Evolutionary conservation across 2,888 invertebrate genomes (phyloP).

Genomic region (Endotricha flammealis): DNA sequence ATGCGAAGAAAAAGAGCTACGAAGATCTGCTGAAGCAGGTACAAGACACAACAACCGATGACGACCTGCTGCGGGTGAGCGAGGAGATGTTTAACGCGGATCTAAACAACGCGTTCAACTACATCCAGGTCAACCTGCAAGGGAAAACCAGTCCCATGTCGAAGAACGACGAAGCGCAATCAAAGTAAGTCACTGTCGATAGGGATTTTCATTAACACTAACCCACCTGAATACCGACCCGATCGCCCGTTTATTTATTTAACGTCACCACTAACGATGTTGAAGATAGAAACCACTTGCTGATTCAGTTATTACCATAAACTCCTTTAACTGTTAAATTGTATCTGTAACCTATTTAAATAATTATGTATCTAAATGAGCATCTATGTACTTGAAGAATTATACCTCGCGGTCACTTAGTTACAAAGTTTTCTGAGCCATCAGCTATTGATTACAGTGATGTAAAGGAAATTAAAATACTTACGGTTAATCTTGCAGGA

Average conservation of each 20-base stretch:
- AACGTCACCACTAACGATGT: conserved; percentile 14
- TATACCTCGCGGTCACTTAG: not conserved
- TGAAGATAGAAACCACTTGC: conserved; percentile 6
- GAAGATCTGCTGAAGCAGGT: conserved; percentile 62
- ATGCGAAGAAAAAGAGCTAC: conserved; percentile 69
- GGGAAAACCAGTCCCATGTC: conserved; percentile 85
- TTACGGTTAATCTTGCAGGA: too few species aligned
- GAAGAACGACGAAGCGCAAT: conserved; percentile 83
- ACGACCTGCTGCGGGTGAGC: conserved; percentile 82
- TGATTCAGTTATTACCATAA: conserved; percentile 7
- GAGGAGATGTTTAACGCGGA: conserved; percentile 86
- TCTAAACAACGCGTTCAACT: conserved; percentile 83
- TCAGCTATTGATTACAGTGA: too few species aligned
- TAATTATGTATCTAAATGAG: not conserved
- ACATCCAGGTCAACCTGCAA: conserved; percentile 85
- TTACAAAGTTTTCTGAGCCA: not conserved
- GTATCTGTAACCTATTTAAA: not conserved
- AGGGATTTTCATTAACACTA: conserved; percentile 16
- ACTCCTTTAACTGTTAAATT: not conserved
- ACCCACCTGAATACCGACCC: conserved; percentile 10
- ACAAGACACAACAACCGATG: conserved; percentile 79
- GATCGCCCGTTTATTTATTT: conserved; percentile 11
- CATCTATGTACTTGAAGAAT: not conserved
- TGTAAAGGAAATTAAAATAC: too few species aligned
- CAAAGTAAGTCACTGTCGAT: conserved; percentile 78